Percentiles rank a stretch among this genome's conserved stretches.
These are phyloP conservation scores for Drosophila lacertosa DNA, from an alignment of 1,140 invertebrate species.

Conservation along the genomic window DNA sequence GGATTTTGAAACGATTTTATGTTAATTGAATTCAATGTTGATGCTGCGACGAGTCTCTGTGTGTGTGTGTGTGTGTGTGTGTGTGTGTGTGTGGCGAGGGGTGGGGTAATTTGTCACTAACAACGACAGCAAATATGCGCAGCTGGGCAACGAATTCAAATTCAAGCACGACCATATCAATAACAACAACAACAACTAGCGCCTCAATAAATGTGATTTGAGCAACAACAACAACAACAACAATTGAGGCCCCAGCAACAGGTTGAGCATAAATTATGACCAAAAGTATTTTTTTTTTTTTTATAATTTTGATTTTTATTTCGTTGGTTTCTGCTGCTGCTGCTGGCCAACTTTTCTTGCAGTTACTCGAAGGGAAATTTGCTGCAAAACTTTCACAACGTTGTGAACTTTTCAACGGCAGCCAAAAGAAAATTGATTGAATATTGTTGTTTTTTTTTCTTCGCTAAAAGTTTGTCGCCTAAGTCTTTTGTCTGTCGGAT, in stretches of 20 bases:
- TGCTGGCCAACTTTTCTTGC: conserved; percentile 55
- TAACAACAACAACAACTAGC: conserved; percentile 33
- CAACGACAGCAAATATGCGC: conserved; percentile 45
- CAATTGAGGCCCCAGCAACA: conserved; percentile 32
- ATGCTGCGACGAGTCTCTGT: conserved; percentile 21
- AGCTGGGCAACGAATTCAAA: conserved; percentile 44
- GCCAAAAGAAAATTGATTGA: conserved; percentile 25
- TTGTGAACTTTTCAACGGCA: conserved; percentile 23
- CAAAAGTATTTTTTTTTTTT: conserved; percentile 55
- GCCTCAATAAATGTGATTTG: conserved; percentile 12
- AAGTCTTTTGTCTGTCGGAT: conserved; percentile 50
- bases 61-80: not conserved
- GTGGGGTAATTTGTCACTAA: conserved; percentile 19
- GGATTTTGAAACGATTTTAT: conserved; percentile 44
- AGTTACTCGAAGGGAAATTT: conserved; percentile 51
- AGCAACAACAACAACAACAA: conserved; percentile 32
- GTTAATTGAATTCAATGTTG: conserved; percentile 61
- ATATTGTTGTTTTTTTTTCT: conserved; percentile 6
- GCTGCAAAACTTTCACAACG: conserved; percentile 63
- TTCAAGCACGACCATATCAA: conserved; percentile 39
- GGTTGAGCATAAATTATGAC: conserved; percentile 74
- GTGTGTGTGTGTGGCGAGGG: not conserved
- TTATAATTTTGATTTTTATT: conserved; percentile 17
- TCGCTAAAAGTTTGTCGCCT: conserved; percentile 42
- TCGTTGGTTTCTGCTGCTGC: conserved; percentile 16